Base-by-base conservation (phyloP, 1,140 invertebrate species). In the Gonatopus flavifemur region DNA sequence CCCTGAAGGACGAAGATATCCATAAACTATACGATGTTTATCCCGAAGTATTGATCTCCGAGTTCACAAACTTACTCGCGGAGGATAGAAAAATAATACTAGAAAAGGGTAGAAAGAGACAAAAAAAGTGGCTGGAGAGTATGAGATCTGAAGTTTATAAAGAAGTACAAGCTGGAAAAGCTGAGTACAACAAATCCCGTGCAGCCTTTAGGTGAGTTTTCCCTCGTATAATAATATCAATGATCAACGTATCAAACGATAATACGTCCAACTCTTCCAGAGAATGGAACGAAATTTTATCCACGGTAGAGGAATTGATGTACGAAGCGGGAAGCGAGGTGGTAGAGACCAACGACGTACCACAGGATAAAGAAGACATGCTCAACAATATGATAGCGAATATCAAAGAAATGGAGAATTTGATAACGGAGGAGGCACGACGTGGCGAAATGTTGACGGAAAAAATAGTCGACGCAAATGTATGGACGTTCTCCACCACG, bases 221-320 rank as follows among this genome's bases (percentile, higher is more conserved):
- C 25, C 12, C 25, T n/a, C n/a, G n/a, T n/a, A n/a, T n/a, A n/a
- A n/a, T n/a, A n/a, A n/a, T n/a, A n/a, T n/a, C n/a, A n/a, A n/a
- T n/a, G n/a, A n/a, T n/a, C n/a, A n/a, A n/a, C n/a, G n/a, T n/a
- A n/a, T n/a, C n/a, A n/a, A n/a, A 12, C 12, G 25, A 20, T 18
- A 9, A 21, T 36, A 15, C 15, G 7, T 15, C 21, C 37, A 22
- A 15, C 22, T 33, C 30, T 43, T 39, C 35, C 19, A 58, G 56
- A 40, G 56, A 58, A 10, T 58, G 56, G 56, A 58, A 58, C 37
- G 52, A 54, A 28, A 58, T 58, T 43, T 35, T 58, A 13, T 51
- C 56, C 12, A 51, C 33, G 2, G 48, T 58, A 6, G 51, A 58
- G 28, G 51, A 54, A 18, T 38, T 58, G 35, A 51, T 58, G 30